phyloP scores from a whole-genome alignment of 2,113 vertebrate genomes.

The Microcebus jonahi region DNA sequence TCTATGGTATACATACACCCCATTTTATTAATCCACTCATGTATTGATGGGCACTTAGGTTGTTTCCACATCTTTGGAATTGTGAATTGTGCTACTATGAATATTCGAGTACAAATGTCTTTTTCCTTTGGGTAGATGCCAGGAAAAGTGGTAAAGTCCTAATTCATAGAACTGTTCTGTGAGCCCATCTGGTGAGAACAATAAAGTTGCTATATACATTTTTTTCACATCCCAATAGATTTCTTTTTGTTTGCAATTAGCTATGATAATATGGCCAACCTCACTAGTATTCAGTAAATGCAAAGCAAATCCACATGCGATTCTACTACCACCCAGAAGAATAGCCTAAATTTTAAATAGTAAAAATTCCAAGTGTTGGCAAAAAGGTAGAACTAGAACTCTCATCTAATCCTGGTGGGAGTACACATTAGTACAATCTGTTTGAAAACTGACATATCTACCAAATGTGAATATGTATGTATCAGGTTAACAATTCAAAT shows the following conservation, averaged over 20 bases:
- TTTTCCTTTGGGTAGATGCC: neutral
- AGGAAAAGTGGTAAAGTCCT: neutral
- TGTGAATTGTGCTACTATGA: too few species aligned
- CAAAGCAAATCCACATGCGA: neutral
- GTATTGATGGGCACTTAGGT: too few species aligned
- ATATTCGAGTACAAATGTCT: too few species aligned
- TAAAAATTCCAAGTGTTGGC: neutral
- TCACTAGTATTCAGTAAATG: neutral
- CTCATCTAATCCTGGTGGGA: neutral
- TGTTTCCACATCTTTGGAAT: too few species aligned
- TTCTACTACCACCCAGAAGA: neutral
- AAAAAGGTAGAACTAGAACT: neutral
- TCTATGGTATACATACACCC: too few species aligned
- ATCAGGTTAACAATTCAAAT: neutral
- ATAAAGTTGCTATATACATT: neutral
- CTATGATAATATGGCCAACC: neutral
- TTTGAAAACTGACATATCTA: neutral
- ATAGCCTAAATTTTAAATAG: neutral
- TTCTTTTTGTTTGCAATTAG: neutral
- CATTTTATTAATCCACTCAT: too few species aligned
- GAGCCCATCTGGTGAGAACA: neutral
- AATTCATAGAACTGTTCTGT: neutral
- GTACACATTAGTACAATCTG: neutral
- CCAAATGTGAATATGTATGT: neutral
- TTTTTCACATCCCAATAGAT: neutral